These are phyloP conservation scores for Thalpophila matura DNA, from an alignment of 2,888 invertebrate genomes.

Conservation along the genomic window DNA sequence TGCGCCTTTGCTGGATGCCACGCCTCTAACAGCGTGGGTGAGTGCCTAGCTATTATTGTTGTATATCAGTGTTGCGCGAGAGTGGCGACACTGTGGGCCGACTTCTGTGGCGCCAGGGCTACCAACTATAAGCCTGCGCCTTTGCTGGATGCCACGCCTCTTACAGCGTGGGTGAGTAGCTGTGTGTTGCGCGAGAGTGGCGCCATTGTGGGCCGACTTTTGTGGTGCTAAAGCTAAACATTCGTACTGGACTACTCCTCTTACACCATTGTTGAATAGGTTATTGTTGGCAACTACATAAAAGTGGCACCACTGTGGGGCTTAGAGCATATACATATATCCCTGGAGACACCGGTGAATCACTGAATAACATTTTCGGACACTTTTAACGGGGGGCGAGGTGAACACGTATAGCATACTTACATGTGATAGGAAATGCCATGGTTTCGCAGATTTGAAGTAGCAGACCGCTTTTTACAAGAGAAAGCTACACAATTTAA, in stretches of 20 bases:
- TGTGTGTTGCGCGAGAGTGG: slow-evolving; percentile 96
- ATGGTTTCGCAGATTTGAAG: no score
- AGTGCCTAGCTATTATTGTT: slow-evolving; percentile 24
- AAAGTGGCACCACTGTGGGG: slow-evolving; percentile 97
- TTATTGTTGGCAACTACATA: slow-evolving; percentile 96
- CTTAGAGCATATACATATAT: no score
- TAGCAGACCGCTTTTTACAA: no score
- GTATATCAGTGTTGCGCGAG: slow-evolving; percentile 96
- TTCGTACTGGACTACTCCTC: slow-evolving; percentile 96
- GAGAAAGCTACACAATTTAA: no score
- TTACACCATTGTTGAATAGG: slow-evolving; percentile 94
- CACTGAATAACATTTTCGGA: no score
- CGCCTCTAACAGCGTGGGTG: slow-evolving; percentile 97
- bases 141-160: slow-evolving; percentile 96
- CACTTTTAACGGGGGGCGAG: no score
- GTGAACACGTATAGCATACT: no score
- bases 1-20: slow-evolving; percentile 95
- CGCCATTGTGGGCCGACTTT: slow-evolving; percentile 98
- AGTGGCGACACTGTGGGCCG: slow-evolving; percentile 98
- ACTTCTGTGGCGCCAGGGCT: slow-evolving; percentile 96
- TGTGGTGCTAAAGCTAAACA: slow-evolving; percentile 95
- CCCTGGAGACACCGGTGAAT: no score
- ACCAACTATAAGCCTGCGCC: slow-evolving; percentile 94
- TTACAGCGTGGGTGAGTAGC: slow-evolving; percentile 94
- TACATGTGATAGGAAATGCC: no score